Evolutionary conservation across 2,797 vertebrate species (phyloP), one percentile per base, ranked within the genome.

Genomic region (Tolypeutes matacus): DNA sequence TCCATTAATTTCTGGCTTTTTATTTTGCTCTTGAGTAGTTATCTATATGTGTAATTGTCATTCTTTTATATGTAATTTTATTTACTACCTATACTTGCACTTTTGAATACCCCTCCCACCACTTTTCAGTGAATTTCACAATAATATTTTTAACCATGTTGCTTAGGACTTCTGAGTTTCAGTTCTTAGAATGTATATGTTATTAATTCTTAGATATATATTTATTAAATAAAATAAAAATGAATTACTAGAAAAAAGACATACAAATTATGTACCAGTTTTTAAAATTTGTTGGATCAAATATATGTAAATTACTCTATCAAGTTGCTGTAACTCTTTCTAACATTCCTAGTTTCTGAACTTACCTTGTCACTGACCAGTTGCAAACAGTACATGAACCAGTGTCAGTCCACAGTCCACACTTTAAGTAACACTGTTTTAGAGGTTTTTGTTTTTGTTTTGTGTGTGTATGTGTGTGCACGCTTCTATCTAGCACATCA

Each of bases 71-170:
- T 27, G n/a, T 23, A 89, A 85, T 75, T 1, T 2, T 60, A 76
- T 31, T 88, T 49, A 60, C 51, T 84, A 53, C 72, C 51, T 88
- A 20, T 82, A 6, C 7, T 31, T 90, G 2, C 14, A 12, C 46
- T 42, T 69, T 53, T 90, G 36, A 76, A 4, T 65, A 2, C 18
- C 5, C 42, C 2, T 18, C 53, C 53, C 3, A 56, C 9, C 1
- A 21, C 11, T 15, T 84, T 42, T 88, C 34, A 49, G 31, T 70
- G 9, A 81, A 31, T 2, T 91, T 34, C 5, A 5, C 36, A 84
- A 80, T 11, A 89, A 39, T 46, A 65, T 49, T 80, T 93, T 91
- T 23, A 75, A 76, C 46, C 60, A 64, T 51, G 65, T 67, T 88
- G 0, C 7, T 86, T 65, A 95, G 25, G 15, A 58, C n/a, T 80